These are phyloP conservation scores for Vireo griseus DNA, from an alignment of 2,797 vertebrate genomes.

Conservation along the genomic window DNA sequence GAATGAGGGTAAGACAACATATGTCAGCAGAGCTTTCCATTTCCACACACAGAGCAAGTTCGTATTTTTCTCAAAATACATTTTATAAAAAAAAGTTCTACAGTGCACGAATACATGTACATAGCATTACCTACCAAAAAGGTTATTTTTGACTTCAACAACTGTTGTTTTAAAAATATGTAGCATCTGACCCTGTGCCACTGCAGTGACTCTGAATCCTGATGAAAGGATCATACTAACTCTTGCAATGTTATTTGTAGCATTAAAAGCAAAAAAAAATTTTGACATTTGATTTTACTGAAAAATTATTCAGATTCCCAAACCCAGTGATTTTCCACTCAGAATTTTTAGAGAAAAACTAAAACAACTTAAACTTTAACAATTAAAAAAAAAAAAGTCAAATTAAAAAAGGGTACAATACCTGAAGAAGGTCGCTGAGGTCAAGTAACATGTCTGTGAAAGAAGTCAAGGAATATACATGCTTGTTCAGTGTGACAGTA, in stretches of 20 bases:
- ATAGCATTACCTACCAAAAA: not conserved
- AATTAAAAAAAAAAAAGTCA: not conserved
- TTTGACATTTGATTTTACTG: not conserved
- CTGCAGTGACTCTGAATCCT: not conserved
- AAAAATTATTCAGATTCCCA: not conserved
- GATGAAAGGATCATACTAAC: not conserved
- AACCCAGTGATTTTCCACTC: not conserved
- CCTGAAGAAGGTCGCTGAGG: slow-evolving; percentile 95
- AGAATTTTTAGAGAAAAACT: not conserved
- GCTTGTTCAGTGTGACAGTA: not conserved
- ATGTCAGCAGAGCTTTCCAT: not conserved
- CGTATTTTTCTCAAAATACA: not conserved
- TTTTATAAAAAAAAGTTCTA: not conserved
- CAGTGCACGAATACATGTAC: not conserved
- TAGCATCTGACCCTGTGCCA: not conserved
- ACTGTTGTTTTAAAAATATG: slow-evolving; percentile 36
- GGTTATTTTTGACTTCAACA: slow-evolving; percentile 56
- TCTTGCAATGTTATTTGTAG: not conserved
- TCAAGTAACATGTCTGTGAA: slow-evolving; percentile 94
- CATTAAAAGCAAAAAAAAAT: not conserved
- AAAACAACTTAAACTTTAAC: not conserved
- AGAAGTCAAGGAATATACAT: slow-evolving; percentile 71
- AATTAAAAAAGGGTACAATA: slow-evolving; percentile 57
- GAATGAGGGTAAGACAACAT: slow-evolving; percentile 50
- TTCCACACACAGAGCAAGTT: slow-evolving; percentile 6